Base-by-base conservation (phyloP, 2,113 vertebrate genomes). In the Falco punctatus region DNA sequence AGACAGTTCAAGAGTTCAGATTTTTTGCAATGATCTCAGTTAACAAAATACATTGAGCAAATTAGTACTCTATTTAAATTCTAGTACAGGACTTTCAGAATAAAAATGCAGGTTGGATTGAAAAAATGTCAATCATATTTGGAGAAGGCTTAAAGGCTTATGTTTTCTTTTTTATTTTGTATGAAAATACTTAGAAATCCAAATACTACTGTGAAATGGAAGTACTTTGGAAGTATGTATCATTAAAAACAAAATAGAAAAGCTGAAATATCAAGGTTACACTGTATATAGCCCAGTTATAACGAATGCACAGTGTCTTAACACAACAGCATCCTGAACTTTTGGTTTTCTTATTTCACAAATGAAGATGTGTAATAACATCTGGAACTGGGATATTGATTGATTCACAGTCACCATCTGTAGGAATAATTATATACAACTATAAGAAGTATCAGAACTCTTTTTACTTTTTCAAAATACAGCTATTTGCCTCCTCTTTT, bases 71-170 rank as follows among this genome's bases (percentile, higher is more conserved):
- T 93, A 62, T 95, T 90, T 72, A 65, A 52, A 89, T 93, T 92
- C n/a, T 81, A 89, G 44, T 77, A 73, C 62, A 93, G 46, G 65
- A 86, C 82, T 93, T 94, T 26, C 15, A 71, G 70, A 86, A 85
- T 92, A 92, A 93, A 94, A 94, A 75, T 80, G 33, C 66, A 94
- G 77, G 51, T 92, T 97, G 80, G 65, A 96, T 93, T 96, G 90
- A 86, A 97, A 96, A 94, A 84, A 93, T 79, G 90, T 82, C 92
- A 96, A 70, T 96, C 92, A 81, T 93, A 84, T 93, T 93, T 88
- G 67, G 72, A 86, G 81, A 92, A 77, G 80, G 96, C 96, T 97
- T 98, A 98, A 97, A 89, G 84, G 97, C 94, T 97, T 97, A 96
- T 84, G 58, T 62, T 88, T 96, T 96, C 81, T 96, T 96, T 83